Percentiles rank a stretch among this genome's conserved stretches.
phyloP scores from a whole-genome alignment of 2,888 invertebrate genomes.

The Hydropsyche betteni region DNA sequence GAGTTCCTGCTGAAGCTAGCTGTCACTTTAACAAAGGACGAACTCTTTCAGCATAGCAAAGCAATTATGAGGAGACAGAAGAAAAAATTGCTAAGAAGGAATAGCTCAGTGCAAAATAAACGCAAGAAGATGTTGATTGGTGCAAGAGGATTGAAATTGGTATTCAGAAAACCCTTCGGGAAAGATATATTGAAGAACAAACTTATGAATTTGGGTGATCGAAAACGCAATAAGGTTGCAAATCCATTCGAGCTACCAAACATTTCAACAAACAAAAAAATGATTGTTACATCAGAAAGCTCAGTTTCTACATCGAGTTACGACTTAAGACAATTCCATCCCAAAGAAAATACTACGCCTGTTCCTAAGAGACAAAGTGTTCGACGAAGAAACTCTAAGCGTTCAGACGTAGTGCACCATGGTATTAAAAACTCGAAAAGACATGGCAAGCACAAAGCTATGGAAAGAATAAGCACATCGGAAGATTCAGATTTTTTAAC shows the following conservation, averaged over 20 bases:
- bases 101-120: constrained; percentile 67
- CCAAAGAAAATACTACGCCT: constrained; percentile 64
- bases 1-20: constrained; percentile 88
- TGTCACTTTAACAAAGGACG: constrained; percentile 90
- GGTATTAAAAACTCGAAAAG: constrained; percentile 60
- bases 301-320: constrained; percentile 72
- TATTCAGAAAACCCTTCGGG: constrained; percentile 70
- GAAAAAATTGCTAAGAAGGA: constrained; percentile 72
- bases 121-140: constrained; percentile 70
- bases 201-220: constrained; percentile 54
- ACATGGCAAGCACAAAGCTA: constrained; percentile 65
- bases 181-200: constrained; percentile 56
- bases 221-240: constrained; percentile 55
- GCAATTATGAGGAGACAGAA: constrained; percentile 87
- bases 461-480: constrained; percentile 70
- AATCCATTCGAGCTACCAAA: constrained; percentile 56
- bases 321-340: constrained; percentile 69
- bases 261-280: constrained; percentile 50
- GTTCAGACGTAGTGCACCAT: constrained; percentile 56
- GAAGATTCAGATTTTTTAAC: constrained; percentile 70
- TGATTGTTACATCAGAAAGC: constrained; percentile 64
- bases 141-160: constrained; percentile 69
- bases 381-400: constrained; percentile 61
- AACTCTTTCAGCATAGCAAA: constrained; percentile 88
- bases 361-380: constrained; percentile 60